phyloP scores from a whole-genome alignment of 2,888 invertebrate species.

The Tipula vernalis region DNA sequence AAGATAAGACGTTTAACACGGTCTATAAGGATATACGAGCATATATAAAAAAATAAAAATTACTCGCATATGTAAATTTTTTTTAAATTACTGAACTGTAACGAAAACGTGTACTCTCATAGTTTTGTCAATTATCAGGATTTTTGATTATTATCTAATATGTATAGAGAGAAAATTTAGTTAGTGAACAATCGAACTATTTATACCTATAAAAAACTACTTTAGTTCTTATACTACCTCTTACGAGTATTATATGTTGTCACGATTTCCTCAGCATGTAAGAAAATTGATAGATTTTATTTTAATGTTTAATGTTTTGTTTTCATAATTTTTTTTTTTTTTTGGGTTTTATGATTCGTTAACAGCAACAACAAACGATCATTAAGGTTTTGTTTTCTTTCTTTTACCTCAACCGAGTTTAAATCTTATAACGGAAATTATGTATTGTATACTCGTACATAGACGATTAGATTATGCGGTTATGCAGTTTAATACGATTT shows the following conservation, averaged over 20 bases:
- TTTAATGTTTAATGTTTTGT: background rate
- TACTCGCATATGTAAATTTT: background rate
- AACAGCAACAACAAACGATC: background rate
- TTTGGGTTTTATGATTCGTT: background rate
- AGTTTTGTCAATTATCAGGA: background rate
- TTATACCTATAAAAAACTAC: background rate
- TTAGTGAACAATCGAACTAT: background rate
- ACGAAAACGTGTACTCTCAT: background rate
- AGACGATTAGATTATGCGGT: background rate
- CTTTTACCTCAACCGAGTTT: background rate
- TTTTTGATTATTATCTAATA: background rate
- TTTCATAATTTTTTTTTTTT: background rate
- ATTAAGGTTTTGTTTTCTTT: background rate
- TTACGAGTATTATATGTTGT: background rate
- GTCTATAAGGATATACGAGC: background rate
- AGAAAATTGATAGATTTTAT: background rate
- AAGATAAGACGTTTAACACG: background rate
- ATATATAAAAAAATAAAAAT: background rate
- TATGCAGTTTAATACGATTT: background rate
- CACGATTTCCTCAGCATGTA: conserved; percentile 4
- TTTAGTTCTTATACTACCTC: background rate
- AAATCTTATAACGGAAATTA: background rate
- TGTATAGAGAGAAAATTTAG: background rate
- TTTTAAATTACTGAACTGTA: background rate
- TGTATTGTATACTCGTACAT: background rate